Percentiles rank a stretch among this genome's conserved stretches.
phyloP scores from a whole-genome alignment of 2,113 vertebrate genomes.

The Paramisgurnus dabryanus region DNA sequence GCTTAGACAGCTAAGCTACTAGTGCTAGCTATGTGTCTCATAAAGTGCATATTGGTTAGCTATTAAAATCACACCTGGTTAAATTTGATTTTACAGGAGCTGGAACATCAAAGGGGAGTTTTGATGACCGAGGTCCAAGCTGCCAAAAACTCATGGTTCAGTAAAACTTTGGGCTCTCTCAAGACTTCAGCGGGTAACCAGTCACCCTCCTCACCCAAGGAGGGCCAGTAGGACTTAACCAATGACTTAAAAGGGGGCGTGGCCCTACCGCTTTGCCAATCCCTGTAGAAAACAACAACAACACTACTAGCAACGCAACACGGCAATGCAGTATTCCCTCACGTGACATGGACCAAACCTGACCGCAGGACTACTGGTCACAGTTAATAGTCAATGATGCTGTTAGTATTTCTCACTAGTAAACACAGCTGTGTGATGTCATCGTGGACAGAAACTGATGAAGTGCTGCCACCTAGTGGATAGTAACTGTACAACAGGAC shows the following conservation, averaged over 20 bases:
- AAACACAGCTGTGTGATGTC: neutral
- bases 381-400: neutral
- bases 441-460: neutral
- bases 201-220: constrained; percentile 77
- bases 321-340: constrained; percentile 72
- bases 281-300: constrained; percentile 38
- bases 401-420: too few species aligned
- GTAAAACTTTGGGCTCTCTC: constrained; percentile 97
- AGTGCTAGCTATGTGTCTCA: too few species aligned
- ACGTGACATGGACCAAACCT: constrained; percentile 35
- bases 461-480: constrained; percentile 51
- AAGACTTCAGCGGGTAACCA: constrained; percentile 91
- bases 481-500: constrained; percentile 44
- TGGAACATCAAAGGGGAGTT: constrained; percentile 95
- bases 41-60: too few species aligned
- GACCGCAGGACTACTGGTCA: neutral
- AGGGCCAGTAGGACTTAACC: constrained; percentile 67
- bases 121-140: constrained; percentile 98
- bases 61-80: neutral
- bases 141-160: constrained; percentile 99
- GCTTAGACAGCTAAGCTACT: too few species aligned
- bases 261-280: neutral
- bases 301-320: constrained; percentile 50
- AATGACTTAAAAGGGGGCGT: neutral
- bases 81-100: constrained; percentile 77